Evolutionary conservation across 2,888 invertebrate genomes (phyloP), one percentile per base, ranked within the genome.

Genomic region (Lochmaea crataegi): DNA sequence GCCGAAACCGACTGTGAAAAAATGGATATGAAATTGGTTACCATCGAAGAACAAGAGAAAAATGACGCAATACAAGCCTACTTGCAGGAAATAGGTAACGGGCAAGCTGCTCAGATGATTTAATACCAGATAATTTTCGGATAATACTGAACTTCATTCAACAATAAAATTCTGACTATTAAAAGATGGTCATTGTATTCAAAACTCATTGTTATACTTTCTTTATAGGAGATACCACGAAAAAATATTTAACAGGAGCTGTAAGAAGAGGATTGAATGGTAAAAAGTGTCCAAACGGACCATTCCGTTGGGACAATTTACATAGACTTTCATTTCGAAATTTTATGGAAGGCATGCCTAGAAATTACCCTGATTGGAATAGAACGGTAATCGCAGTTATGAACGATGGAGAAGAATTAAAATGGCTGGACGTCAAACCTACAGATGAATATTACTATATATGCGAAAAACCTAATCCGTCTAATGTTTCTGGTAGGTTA

Each of bases 21-120:
- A 26, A 10, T 16, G 2, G 56, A 63, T 6, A 63, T 72, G 68
- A 38, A 72, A 14, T 22, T 72, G 10, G 65, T 72, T 16, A 68
- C 68, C 42, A 72, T 72, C 14, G 45, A 68, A 22, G 51, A 16
- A n/a, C 65, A 68, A 41, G 72, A 61, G 12, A 64, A 68, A 45
- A 68, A 72, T 22, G 65, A 65, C 32, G 68, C 56, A 0, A 41
- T 72, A 26, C 58, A 68, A 14, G 58, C 38, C 1, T 16, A 57
- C 11, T 18, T 72, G 5, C 41, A 57, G 18, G 18, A 72, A 41
- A 48, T 42, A 7, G 60, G 72, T 72, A n/a, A n/a, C n/a, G n/a
- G n/a, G n/a, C n/a, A 26, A 32, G 32, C 32, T 32, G 5, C 32
- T 5, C 6, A 32, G 7, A 38, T 38, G 32, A 38, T 38, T 38